Base-by-base conservation (phyloP, 2,888 invertebrate species). In the Synergus japonicus region DNA sequence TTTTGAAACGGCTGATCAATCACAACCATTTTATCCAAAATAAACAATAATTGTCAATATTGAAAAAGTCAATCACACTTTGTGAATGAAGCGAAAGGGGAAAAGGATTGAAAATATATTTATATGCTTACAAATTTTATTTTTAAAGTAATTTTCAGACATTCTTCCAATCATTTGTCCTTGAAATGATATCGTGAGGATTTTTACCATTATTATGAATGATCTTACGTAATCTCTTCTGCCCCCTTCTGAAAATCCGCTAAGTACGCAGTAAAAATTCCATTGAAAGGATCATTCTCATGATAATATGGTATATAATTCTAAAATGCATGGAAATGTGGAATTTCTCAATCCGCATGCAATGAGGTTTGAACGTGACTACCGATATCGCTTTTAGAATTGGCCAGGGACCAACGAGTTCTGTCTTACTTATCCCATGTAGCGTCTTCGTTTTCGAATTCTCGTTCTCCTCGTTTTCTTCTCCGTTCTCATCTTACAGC, bases 331-430 rank as follows among this genome's bases (percentile, higher is more conserved):
- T 78, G 67, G 73, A 79, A 81, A 81, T 63, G 76, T 63, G 67
- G 73, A 77, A 79, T 76, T 79, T 78, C 60, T 77, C 79, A 76
- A 79, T 81, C 65, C 81, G 79, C 64, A 49, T 76, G 76, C 76
- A 81, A 81, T 78, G 81, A 81, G 78, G 79, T 79, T 79, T 76
- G 77, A 76, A 81, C 81, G 79, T 81, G 81, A 81, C 78, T 81
- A 67, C 76, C 66, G 67, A 79, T 78, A 67, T 66, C 76, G 66
- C 67, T 65, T 77, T 76, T 67, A 66, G 76, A 79, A 79, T 79
- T 79, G 76, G 78, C 77, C 66, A 63, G 58, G 46, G 77, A 81
- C 78, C 77, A 78, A 67, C 65, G 73, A 78, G 65, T 78, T 4
- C 69, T 67, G 76, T 78, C 78, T 69, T 78, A 78, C 78, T 76